A percentile compares a stretch with the other conserved stretches of the same genome.
phyloP scores from a whole-genome alignment of 2,797 vertebrate species.

The Parotocinclus haroldoi region DNA sequence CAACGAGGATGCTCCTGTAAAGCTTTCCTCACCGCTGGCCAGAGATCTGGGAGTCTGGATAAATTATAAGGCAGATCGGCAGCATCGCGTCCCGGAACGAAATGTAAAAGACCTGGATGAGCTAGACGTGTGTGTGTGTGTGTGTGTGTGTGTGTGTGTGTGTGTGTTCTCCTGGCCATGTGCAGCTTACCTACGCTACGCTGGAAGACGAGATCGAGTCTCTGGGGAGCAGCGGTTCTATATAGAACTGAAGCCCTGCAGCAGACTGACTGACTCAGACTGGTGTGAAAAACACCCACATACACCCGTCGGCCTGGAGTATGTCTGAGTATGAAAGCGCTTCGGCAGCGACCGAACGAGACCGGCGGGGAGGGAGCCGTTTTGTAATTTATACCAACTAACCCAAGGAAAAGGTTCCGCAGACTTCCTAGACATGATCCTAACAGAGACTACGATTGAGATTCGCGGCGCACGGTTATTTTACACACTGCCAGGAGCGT shows the following conservation, averaged over 20 bases:
- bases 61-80: background rate
- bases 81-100: background rate
- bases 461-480: too few relatives aligned
- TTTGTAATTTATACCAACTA: background rate
- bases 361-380: background rate
- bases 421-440: background rate
- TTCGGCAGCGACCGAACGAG: background rate
- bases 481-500: too few relatives aligned
- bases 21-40: too few relatives aligned
- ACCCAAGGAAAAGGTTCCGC: background rate
- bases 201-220: slow-evolving; percentile 20
- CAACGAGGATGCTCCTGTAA: too few relatives aligned
- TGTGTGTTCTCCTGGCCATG: slow-evolving; percentile 28
- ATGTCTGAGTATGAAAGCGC: too few relatives aligned
- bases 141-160: background rate
- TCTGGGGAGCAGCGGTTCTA: slow-evolving; percentile 6
- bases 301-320: too few relatives aligned
- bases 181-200: slow-evolving; percentile 31
- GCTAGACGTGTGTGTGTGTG: slow-evolving; percentile 10
- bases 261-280: slow-evolving; percentile 7
- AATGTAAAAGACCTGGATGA: slow-evolving; percentile 7
- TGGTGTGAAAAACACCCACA: background rate
- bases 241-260: slow-evolving; percentile 17
- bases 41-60: too few relatives aligned
- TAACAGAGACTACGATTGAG: background rate